Conservation (phyloP, 2,888 invertebrate genomes). For the Nephrocerus scutellatus region DNA sequence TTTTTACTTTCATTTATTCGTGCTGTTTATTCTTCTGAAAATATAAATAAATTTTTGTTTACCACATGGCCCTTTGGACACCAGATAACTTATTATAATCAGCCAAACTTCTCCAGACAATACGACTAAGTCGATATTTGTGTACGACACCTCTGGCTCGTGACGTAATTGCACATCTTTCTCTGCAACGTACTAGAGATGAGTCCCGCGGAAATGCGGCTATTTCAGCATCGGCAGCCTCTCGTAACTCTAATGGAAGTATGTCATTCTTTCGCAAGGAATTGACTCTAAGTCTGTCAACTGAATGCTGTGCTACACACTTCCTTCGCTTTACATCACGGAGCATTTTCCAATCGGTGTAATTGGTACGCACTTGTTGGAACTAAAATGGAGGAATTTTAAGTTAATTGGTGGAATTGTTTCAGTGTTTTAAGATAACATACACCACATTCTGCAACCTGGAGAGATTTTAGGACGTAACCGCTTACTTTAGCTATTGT, state of each 20-base stretch:
- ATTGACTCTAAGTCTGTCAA: constrained; percentile 72
- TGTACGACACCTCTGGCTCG: constrained; percentile 72
- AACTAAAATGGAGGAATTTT: too few relatives aligned
- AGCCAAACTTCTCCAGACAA: constrained; percentile 82
- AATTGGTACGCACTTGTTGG: constrained; percentile 68
- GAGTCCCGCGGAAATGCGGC: constrained; percentile 71
- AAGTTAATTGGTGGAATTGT: too few relatives aligned
- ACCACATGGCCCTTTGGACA: constrained; percentile 91
- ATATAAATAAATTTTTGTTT: constrained; percentile 16
- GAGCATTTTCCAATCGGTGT: constrained; percentile 77
- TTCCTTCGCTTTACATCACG: constrained; percentile 79
- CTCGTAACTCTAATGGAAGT: constrained; percentile 72
- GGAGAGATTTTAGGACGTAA: constrained; percentile 33
- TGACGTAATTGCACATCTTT: constrained; percentile 84
- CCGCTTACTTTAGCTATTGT: constrained; percentile 29
- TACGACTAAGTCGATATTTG: constrained; percentile 82
- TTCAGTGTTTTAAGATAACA: constrained; percentile 21
- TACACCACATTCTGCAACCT: constrained; percentile 38
- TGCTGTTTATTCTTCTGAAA: constrained; percentile 13
- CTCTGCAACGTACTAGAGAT: constrained; percentile 56
- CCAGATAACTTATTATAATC: constrained; percentile 92
- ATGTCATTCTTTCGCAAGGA: constrained; percentile 78
- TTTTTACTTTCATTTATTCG: not conserved
- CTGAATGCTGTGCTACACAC: constrained; percentile 65
- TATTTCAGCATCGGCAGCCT: constrained; percentile 70